Base-by-base conservation (phyloP, 2,888 invertebrate genomes). In the Acleris laterana region DNA sequence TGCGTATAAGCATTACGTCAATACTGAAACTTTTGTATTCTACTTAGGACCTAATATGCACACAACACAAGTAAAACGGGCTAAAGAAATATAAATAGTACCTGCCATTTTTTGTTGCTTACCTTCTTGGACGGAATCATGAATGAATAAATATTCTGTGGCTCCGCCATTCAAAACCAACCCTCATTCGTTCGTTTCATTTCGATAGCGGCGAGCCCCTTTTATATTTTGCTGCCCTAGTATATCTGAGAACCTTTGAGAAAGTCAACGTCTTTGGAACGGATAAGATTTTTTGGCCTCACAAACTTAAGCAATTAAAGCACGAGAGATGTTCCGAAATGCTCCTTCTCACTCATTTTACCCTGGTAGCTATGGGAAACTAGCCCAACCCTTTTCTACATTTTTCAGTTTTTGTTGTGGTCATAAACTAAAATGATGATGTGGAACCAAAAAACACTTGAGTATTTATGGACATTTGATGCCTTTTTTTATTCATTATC, bases 141-240 rank as follows among this genome's bases (percentile, higher is more conserved):
- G 22, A 20, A 50, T 22, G 13, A 50, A 22, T 50, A 38, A 38
- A 38, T 46, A n/a, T 46, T 46, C 2, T 46, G 1, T 46, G 46
- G 7, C 46, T 17, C 17, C 5, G 17, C 51, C 13, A 51, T 38
- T 28, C 19, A 38, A 53, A 38, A 13, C 13, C 53, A 53, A 53
- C 53, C 53, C 53, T 53, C 51, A 16, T 51, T 20, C 17, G 13
- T 52, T 53, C 56, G 22, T 42, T 44, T 44, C 56, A 22, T 56
- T 42, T 42, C 42, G 5, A 7, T 5, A 6, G n/a, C 42, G n/a
- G n/a, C 42, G n/a, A 56, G 5, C 63, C 63, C 62, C 62, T 66
- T 11, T 16, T 64, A 19, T 32, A 9, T 69, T 69, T 48, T 74
- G 67, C 11, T 66, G 17, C 49, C 73, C 72, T 74, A 63, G 69